Percentiles rank a stretch among this genome's conserved stretches.
Evolutionary conservation across 2,113 vertebrate genomes (phyloP).

Genomic region (Microcebus griseorufus): DNA sequence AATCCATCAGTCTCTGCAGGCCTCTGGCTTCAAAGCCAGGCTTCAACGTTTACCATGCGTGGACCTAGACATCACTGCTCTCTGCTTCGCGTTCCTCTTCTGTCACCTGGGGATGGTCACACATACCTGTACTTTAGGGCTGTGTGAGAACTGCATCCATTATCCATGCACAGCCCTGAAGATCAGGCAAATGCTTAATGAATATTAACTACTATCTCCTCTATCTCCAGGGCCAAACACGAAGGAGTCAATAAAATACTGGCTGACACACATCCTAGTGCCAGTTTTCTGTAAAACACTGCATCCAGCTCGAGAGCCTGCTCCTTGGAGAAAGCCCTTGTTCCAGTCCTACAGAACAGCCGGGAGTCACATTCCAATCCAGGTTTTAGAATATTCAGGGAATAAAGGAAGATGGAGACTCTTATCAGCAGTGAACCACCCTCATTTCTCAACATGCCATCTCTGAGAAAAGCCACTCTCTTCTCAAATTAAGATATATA

Average conservation of each 20-base stretch:
- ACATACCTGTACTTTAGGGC: fast-evolving
- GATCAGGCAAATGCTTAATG: fast-evolving
- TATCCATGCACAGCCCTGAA: background rate
- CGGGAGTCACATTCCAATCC: background rate
- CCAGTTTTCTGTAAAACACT: background rate
- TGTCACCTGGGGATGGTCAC: fast-evolving
- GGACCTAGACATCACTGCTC: too few species aligned
- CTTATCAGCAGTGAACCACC: too few species aligned
- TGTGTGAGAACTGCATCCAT: fast-evolving
- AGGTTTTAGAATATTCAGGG: background rate
- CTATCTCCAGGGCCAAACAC: background rate
- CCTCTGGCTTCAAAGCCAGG: background rate
- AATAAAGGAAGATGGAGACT: background rate
- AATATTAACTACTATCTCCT: background rate
- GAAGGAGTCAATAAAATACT: fast-evolving
- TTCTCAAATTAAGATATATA: background rate
- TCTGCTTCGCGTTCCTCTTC: background rate
- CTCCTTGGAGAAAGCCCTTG: background rate
- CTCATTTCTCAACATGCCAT: background rate
- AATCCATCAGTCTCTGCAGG: background rate
- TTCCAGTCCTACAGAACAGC: background rate
- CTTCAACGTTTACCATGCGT: fast-evolving
- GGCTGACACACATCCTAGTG: background rate
- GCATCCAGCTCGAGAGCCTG: background rate
- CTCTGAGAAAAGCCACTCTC: background rate